Conservation (phyloP, 2,797 vertebrate species). For the Ataeniobius toweri region DNA sequence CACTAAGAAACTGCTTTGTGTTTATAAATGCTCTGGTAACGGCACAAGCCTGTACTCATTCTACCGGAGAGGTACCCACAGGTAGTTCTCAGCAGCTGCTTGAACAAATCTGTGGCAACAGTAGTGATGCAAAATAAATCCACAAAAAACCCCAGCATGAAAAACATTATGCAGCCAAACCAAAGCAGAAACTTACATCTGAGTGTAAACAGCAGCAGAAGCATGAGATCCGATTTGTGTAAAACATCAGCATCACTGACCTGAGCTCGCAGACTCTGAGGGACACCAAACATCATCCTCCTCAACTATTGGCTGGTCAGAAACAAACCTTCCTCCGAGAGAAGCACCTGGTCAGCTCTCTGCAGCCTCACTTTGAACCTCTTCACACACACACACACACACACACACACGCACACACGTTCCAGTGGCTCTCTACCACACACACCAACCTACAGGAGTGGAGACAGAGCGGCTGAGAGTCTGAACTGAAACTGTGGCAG, state of each 20-base stretch:
- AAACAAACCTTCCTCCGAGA: neutral
- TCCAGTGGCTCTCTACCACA: neutral
- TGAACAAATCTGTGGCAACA: neutral
- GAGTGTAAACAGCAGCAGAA: neutral
- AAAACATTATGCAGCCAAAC: neutral
- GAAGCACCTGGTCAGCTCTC: neutral
- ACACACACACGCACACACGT: neutral
- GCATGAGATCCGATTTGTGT: neutral
- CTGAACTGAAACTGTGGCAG: conserved; percentile 24
- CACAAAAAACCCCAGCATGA: neutral
- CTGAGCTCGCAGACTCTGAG: conserved; percentile 64
- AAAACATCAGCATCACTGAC: conserved; percentile 55
- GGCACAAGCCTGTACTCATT: neutral
- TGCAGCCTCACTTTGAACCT: neutral
- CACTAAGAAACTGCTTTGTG: neutral
- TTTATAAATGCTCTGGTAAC: neutral
- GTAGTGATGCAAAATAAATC: neutral
- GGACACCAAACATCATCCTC: conserved; percentile 41
- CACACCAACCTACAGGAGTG: neutral
- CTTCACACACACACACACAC: neutral
- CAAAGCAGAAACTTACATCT: neutral
- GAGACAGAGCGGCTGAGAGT: conserved; percentile 7
- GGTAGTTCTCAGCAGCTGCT: neutral
- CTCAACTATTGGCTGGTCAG: neutral
- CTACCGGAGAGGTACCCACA: neutral